Evolutionary conservation across 2,888 invertebrate genomes (phyloP).

Genomic region (Drosophila anceps): DNA sequence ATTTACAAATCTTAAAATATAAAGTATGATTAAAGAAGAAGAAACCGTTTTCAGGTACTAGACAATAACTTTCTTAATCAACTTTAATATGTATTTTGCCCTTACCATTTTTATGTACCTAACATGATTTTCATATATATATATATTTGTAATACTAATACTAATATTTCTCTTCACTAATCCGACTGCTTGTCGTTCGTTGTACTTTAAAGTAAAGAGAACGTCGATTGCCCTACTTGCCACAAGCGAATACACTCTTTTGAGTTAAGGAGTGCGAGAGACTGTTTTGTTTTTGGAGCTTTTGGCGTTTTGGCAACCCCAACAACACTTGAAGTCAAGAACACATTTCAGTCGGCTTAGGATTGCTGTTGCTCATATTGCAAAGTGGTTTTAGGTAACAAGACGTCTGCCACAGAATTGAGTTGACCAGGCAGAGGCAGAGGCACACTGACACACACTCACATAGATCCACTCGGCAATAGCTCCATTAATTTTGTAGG

Average conservation of each 20-base stretch:
- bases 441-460: slow-evolving; percentile 22
- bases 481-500: slow-evolving; percentile 78
- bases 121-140: no score
- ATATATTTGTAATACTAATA: neutral
- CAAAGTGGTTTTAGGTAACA: slow-evolving; percentile 60
- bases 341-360: slow-evolving; percentile 39
- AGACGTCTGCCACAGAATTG: slow-evolving; percentile 61
- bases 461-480: slow-evolving; percentile 58
- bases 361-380: slow-evolving; percentile 57
- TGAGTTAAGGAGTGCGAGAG: neutral
- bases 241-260: neutral
- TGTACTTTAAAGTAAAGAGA: neutral
- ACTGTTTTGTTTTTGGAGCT: neutral
- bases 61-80: neutral
- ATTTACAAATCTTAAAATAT: neutral
- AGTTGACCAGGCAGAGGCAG: slow-evolving; percentile 40
- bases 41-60: neutral
- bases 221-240: neutral
- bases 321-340: slow-evolving; percentile 42
- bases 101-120: no score
- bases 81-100: no score
- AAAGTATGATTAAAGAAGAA: neutral
- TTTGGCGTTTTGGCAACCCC: slow-evolving; percentile 12
- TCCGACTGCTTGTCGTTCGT: neutral
- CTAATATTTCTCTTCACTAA: no score